A percentile compares a stretch with the other conserved stretches of the same genome.
phyloP scores from a whole-genome alignment of 2,113 vertebrate genomes.

The Noturus placidus region DNA sequence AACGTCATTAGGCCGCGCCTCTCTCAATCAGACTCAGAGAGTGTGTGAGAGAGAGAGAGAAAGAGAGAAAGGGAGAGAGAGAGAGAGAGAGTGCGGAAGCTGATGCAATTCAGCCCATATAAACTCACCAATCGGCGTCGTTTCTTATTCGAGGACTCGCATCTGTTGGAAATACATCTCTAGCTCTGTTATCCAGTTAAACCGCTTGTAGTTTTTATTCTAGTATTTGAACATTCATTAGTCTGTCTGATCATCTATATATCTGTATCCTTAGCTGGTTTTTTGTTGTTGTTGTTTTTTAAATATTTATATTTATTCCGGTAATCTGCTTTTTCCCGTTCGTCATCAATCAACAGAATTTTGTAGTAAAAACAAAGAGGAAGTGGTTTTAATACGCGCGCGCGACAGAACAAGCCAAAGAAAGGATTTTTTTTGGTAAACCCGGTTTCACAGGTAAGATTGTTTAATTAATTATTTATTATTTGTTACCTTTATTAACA shows the following conservation, averaged over 20 bases:
- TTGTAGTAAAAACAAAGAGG: background rate
- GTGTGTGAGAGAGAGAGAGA: background rate
- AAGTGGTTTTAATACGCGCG: background rate
- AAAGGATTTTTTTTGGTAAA: background rate
- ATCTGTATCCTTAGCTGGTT: background rate
- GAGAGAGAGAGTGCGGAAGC: too few relatives aligned
- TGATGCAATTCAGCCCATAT: constrained; percentile 69
- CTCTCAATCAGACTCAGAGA: background rate
- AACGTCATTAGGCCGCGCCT: background rate
- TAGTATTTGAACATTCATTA: background rate
- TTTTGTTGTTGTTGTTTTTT: background rate
- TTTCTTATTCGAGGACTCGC: background rate
- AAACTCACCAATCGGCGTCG: background rate
- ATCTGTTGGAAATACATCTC: background rate
- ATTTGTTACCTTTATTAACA: background rate
- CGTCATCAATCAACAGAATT: background rate
- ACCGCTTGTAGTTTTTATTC: background rate
- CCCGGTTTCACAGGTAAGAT: constrained; percentile 5
- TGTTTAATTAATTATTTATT: background rate
- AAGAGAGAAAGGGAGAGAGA: too few relatives aligned
- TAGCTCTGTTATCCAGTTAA: background rate
- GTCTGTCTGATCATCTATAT: too few relatives aligned
- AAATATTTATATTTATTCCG: too few relatives aligned
- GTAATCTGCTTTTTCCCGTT: background rate
- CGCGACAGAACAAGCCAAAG: background rate